Percentiles rank a stretch among this genome's conserved stretches.
These are phyloP conservation scores for Nettapus auritus DNA, from an alignment of 2,113 vertebrate species.

Conservation along the genomic window DNA sequence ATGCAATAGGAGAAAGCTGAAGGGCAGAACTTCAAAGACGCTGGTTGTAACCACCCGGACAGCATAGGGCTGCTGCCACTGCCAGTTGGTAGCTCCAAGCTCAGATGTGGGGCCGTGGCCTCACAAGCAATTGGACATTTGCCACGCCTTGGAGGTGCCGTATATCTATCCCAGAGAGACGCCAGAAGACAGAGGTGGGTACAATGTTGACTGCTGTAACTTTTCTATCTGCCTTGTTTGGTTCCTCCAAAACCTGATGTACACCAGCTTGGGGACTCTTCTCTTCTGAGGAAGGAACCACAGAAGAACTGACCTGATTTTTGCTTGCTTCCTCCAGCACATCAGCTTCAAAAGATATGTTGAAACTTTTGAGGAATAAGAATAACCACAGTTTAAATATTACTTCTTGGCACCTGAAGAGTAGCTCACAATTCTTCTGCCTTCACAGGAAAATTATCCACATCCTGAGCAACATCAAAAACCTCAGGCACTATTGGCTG, in stretches of 20 bases:
- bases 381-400: neutral
- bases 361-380: neutral
- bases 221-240: neutral
- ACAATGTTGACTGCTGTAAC: neutral
- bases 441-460: neutral
- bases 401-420: neutral
- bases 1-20: conserved; percentile 76
- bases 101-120: neutral
- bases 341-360: neutral
- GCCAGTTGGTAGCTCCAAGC: conserved; percentile 65
- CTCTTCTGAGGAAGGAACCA: neutral
- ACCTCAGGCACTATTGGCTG: neutral
- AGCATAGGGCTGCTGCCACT: conserved; percentile 34
- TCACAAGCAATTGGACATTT: neutral
- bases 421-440: neutral
- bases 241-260: neutral
- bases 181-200: neutral
- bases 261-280: rapidly evolving
- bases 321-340: neutral
- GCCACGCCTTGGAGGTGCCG: neutral
- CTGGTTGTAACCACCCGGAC: conserved; percentile 48
- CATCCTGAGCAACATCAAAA: neutral
- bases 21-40: conserved; percentile 81
- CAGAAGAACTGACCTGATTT: neutral
- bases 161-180: neutral